These are phyloP conservation scores for Anodontia alba DNA, from an alignment of 2,888 invertebrate species.

Conservation along the genomic window DNA sequence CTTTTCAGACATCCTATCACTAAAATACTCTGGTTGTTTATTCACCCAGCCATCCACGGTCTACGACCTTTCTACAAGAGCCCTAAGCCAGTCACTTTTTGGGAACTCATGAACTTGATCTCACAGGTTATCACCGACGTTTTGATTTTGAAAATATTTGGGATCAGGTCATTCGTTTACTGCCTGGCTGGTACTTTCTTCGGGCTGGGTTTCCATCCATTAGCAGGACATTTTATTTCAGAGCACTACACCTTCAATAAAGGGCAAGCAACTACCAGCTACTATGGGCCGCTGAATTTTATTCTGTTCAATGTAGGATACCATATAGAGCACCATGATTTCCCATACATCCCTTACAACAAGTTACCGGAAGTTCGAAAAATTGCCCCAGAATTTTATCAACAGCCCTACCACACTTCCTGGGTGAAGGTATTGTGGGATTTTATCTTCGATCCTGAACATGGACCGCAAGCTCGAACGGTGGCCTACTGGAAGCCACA, in stretches of 20 bases:
- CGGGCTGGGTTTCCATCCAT: conserved; percentile 83
- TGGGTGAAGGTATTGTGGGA: conserved; percentile 97
- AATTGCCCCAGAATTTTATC: conserved; percentile 95
- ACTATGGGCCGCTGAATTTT: conserved; percentile 84
- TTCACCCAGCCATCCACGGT: conserved; percentile 83
- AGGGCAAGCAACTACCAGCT: conserved; percentile 83
- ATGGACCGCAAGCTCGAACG: conserved; percentile 97
- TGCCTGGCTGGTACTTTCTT: conserved; percentile 80
- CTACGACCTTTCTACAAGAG: conserved; percentile 83
- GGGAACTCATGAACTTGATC: conserved; percentile 81
- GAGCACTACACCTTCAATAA: conserved; percentile 84
- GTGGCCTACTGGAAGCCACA: conserved; percentile 73
- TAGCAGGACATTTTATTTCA: conserved; percentile 84
- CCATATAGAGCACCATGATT: conserved; percentile 85
- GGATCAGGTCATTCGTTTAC: conserved; percentile 80
- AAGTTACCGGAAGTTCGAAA: conserved; percentile 82
- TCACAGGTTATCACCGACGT: conserved; percentile 78
- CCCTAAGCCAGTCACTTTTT: conserved; percentile 79
- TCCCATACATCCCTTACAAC: conserved; percentile 84
- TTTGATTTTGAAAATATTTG: conserved; percentile 74
- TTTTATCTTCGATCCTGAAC: conserved; percentile 96
- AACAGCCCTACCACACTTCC: conserved; percentile 96
- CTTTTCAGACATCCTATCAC: conserved; percentile 82
- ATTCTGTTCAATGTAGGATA: conserved; percentile 84
- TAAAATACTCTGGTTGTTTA: conserved; percentile 82